A percentile compares a stretch with the other conserved stretches of the same genome.
These are phyloP conservation scores for Cottus gobio DNA, from an alignment of 2,113 vertebrate species.

Conservation along the genomic window DNA sequence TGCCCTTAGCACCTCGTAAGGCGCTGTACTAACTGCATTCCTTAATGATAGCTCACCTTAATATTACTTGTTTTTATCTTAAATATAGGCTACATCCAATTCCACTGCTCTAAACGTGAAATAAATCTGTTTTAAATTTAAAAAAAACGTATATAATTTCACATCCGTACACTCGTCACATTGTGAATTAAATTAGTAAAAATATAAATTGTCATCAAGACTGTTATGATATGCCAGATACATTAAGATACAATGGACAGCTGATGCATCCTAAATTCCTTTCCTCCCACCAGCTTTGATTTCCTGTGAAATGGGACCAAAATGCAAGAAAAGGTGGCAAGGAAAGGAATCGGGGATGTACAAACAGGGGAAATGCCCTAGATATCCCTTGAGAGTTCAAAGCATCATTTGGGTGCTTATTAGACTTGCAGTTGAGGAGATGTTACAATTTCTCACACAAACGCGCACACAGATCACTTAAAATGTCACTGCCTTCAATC, in stretches of 20 bases:
- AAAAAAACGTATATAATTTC: no score
- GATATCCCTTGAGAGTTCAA: background rate
- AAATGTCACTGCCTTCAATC: slow-evolving; percentile 60
- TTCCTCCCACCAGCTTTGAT: background rate
- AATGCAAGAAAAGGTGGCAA: background rate
- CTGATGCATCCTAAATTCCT: no score
- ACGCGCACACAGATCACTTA: background rate
- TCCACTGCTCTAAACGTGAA: background rate
- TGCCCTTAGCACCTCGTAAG: no score
- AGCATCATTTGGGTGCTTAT: background rate
- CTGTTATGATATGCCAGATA: no score
- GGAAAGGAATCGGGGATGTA: background rate
- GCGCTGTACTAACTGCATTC: no score
- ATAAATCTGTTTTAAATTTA: no score
- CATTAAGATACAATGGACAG: no score
- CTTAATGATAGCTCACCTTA: no score
- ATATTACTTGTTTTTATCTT: background rate
- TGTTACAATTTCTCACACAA: slow-evolving; percentile 18
- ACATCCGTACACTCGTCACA: no score
- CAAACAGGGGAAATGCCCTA: background rate
- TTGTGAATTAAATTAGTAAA: no score
- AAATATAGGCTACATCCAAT: background rate
- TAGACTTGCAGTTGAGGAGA: slow-evolving; percentile 4
- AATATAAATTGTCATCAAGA: no score
- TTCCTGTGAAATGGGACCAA: background rate